phyloP scores from a whole-genome alignment of 2,797 vertebrate species.

The Gymnodraco acuticeps region DNA sequence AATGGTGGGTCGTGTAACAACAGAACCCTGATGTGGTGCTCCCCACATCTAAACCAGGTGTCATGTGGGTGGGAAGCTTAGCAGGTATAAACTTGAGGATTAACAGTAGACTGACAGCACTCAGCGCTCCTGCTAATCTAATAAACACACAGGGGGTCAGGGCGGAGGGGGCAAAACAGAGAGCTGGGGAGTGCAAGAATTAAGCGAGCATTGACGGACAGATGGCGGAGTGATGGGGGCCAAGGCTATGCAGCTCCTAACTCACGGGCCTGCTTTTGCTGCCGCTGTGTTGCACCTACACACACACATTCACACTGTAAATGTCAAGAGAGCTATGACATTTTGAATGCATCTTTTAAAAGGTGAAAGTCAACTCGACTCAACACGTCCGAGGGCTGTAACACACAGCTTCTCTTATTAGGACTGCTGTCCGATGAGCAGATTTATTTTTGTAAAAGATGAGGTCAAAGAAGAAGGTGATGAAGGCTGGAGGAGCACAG shows the following conservation, averaged over 20 bases:
- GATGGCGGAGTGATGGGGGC: slow-evolving; percentile 59
- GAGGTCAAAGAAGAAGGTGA: slow-evolving; percentile 67
- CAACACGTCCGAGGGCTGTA: slow-evolving; percentile 39
- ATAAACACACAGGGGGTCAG: slow-evolving; percentile 63
- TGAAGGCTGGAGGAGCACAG: slow-evolving; percentile 25
- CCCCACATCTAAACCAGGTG: slow-evolving; percentile 68
- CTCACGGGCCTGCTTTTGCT: slow-evolving; percentile 34
- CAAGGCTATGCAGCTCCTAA: slow-evolving; percentile 50
- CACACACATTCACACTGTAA: slow-evolving; percentile 42
- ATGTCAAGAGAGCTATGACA: slow-evolving; percentile 70
- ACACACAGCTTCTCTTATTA: slow-evolving; percentile 44
- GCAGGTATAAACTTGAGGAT: slow-evolving; percentile 69
- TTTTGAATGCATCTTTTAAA: slow-evolving; percentile 69
- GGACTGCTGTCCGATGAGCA: slow-evolving; percentile 36
- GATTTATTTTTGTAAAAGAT: slow-evolving; percentile 73
- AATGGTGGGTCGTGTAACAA: slow-evolving; percentile 68
- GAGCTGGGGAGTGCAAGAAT: slow-evolving; percentile 50
- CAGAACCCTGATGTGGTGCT: slow-evolving; percentile 51
- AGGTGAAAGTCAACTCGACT: slow-evolving; percentile 72
- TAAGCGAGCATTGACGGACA: slow-evolving; percentile 69
- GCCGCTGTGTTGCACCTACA: slow-evolving; percentile 21
- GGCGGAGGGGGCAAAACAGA: slow-evolving; percentile 26
- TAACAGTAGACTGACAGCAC: slow-evolving; percentile 72
- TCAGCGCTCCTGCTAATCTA: slow-evolving; percentile 62
- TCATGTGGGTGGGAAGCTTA: slow-evolving; percentile 64